phyloP scores from a whole-genome alignment of 2,113 vertebrate species.

The Chauna torquata region DNA sequence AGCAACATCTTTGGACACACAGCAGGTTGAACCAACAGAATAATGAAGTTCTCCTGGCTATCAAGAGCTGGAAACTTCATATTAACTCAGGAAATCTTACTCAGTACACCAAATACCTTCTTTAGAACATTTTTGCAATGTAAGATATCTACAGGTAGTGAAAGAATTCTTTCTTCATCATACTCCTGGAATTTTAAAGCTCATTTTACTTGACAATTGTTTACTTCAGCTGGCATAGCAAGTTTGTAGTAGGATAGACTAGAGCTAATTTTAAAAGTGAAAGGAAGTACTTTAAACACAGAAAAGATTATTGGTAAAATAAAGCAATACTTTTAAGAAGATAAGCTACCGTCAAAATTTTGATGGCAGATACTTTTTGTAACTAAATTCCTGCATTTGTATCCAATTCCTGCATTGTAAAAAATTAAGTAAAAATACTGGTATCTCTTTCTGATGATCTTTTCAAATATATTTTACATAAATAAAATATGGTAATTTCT shows the following conservation, averaged over 20 bases:
- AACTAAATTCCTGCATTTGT: neutral
- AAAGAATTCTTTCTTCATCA: neutral
- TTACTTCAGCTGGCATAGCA: neutral
- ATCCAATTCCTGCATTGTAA: neutral
- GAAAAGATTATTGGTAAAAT: neutral
- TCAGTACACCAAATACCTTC: neutral
- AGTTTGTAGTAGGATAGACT: neutral
- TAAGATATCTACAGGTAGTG: neutral
- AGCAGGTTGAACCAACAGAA: neutral
- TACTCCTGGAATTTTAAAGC: neutral
- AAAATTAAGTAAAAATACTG: neutral
- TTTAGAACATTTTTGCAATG: neutral
- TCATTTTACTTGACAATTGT: neutral
- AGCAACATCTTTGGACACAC: neutral
- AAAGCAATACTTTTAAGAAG: neutral
- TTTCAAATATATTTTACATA: neutral
- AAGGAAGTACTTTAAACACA: neutral
- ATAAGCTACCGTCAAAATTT: neutral
- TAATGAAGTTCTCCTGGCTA: neutral
- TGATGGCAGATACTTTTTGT: neutral
- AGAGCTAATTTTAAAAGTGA: neutral
- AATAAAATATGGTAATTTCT: neutral
- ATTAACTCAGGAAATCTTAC: neutral
- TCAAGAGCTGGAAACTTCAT: neutral
- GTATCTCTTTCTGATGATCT: neutral